These are phyloP conservation scores for Camponotus pennsylvanicus DNA, from an alignment of 1,140 invertebrate species.

Conservation along the genomic window DNA sequence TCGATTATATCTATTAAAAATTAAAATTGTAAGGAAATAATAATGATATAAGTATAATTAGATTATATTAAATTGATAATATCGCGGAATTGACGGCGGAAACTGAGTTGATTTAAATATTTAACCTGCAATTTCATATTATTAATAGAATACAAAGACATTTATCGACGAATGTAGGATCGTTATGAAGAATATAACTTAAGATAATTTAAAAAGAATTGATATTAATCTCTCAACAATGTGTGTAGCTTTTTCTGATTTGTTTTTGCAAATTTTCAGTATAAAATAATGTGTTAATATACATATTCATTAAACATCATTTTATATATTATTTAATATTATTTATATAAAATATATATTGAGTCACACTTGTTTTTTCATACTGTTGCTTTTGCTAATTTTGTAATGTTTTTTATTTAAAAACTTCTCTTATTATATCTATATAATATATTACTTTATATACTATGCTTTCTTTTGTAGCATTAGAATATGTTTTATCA, in stretches of 20 bases:
- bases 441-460: neutral
- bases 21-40: slow-evolving; percentile 12
- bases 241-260: neutral
- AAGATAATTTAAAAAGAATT: slow-evolving; percentile 6
- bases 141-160: slow-evolving; percentile 38
- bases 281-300: too few species aligned
- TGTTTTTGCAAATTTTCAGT: neutral
- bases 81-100: slow-evolving; percentile 20
- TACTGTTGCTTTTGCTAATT: too few species aligned
- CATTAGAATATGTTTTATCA: neutral
- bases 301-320: too few species aligned
- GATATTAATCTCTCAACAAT: neutral
- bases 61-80: slow-evolving; percentile 50
- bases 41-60: slow-evolving; percentile 46
- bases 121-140: slow-evolving; percentile 44
- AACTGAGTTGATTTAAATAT: slow-evolving; percentile 55
- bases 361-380: too few species aligned
- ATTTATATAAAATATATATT: too few species aligned
- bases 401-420: too few species aligned
- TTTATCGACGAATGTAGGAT: neutral
- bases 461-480: neutral
- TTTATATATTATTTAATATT: too few species aligned
- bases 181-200: neutral
- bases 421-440: neutral
- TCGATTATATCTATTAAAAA: neutral